phyloP scores from a whole-genome alignment of 1,140 invertebrate genomes.

The Campoletis sonorensis region DNA sequence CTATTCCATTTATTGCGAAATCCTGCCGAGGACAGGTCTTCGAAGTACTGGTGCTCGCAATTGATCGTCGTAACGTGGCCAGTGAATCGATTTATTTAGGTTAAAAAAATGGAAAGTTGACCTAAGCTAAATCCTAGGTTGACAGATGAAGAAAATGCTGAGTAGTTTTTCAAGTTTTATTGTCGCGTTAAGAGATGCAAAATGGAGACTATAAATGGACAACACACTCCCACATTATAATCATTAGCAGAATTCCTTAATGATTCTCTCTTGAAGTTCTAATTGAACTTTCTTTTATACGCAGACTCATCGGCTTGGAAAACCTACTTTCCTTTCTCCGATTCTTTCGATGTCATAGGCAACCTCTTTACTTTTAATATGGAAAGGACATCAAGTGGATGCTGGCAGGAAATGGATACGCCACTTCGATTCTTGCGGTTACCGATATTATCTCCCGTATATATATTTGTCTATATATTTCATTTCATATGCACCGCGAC shows the following conservation, averaged over 20 bases:
- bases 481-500: not conserved
- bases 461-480: not conserved
- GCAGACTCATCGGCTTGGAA: not conserved
- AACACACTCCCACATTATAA: not conserved
- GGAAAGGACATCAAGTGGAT: not conserved
- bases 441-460: not conserved
- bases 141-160: not conserved
- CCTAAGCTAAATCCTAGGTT: not conserved
- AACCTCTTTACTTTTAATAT: not conserved
- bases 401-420: not conserved
- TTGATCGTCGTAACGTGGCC: not conserved
- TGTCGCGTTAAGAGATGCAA: too few relatives aligned
- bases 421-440: not conserved
- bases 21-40: not conserved
- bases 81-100: not conserved
- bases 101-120: not conserved
- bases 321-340: slow-evolving; percentile 26
- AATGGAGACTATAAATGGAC: not conserved
- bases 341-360: slow-evolving; percentile 26
- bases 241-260: not conserved
- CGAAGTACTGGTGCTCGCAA: not conserved
- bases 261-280: not conserved
- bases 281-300: slow-evolving; percentile 5
- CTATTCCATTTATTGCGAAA: slow-evolving; percentile 19
- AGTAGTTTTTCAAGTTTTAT: too few relatives aligned